phyloP scores from a whole-genome alignment of 2,113 vertebrate genomes.

The Nannobrachium achirus region DNA sequence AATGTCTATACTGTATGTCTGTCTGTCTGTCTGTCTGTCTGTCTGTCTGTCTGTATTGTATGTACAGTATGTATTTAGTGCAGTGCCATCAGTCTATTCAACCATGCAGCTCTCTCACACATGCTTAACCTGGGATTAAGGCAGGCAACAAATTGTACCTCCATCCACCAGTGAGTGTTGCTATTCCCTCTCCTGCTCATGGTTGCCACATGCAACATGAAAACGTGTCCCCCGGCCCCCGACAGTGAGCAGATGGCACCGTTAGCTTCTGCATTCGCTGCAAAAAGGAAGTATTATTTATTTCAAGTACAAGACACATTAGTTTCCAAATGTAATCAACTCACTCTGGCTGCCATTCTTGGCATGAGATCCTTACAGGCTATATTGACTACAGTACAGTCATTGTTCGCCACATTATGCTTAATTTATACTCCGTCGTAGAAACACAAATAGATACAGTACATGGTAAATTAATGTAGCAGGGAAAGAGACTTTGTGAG shows the following conservation, averaged over 20 bases:
- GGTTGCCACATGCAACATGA: conserved; percentile 13
- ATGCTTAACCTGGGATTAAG: conserved; percentile 31
- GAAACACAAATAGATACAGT: no score
- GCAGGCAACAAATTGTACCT: conserved; percentile 7
- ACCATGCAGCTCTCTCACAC: conserved; percentile 12
- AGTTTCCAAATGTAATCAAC: conserved; percentile 30
- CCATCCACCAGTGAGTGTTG: neutral
- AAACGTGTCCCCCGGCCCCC: neutral
- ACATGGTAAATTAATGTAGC: no score
- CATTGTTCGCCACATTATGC: no score
- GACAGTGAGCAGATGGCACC: conserved; percentile 33
- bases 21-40: conserved; percentile 49
- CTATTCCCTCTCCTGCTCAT: no score
- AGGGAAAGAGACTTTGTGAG: no score
- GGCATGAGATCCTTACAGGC: conserved; percentile 32
- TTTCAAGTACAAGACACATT: conserved; percentile 15
- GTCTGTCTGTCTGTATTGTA: conserved; percentile 42
- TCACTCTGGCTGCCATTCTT: conserved; percentile 40
- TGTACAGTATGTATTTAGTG: no score
- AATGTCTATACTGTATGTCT: no score
- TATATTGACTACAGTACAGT: conserved; percentile 31
- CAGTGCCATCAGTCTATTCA: conserved; percentile 22
- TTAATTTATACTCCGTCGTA: no score
- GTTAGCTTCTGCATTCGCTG: conserved; percentile 3
- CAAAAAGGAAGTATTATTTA: conserved; percentile 13